Evolutionary conservation across 2,797 vertebrate species (phyloP).

Genomic region (Anabas testudineus): DNA sequence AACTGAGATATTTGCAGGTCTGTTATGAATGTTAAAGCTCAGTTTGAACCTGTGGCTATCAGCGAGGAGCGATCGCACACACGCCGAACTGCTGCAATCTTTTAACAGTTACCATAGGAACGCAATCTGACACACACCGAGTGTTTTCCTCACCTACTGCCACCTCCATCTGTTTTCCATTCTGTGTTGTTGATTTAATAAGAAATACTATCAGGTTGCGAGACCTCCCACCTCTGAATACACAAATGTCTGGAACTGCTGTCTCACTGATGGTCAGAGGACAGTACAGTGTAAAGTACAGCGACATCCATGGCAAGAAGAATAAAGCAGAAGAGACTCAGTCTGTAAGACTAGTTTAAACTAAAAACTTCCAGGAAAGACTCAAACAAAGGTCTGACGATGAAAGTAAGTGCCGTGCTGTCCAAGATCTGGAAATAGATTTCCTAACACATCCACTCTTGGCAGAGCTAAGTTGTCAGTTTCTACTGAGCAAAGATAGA

Average conservation of each 20-base stretch:
- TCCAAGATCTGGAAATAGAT: constrained; percentile 39
- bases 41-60: constrained; percentile 21
- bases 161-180: constrained; percentile 71
- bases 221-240: constrained; percentile 34
- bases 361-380: too few species aligned
- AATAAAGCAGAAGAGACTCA: constrained; percentile 6
- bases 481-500: constrained; percentile 36
- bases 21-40: constrained; percentile 32
- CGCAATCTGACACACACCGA: constrained; percentile 46
- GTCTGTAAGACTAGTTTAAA: constrained; percentile 9
- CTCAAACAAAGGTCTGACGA: neutral
- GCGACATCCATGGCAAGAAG: constrained; percentile 13
- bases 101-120: constrained; percentile 69
- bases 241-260: constrained; percentile 33
- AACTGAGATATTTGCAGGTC: constrained; percentile 31
- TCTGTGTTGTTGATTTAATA: constrained; percentile 62
- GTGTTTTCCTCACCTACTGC: constrained; percentile 59
- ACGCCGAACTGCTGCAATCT: constrained; percentile 43
- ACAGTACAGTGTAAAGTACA: constrained; percentile 25
- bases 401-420: neutral
- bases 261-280: constrained; percentile 22
- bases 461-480: constrained; percentile 36
- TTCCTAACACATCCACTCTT: constrained; percentile 15
- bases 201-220: constrained; percentile 46
- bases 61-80: constrained; percentile 35